Evolutionary conservation across 1,140 invertebrate species (phyloP).

Genomic region (Trialeurodes vaporariorum): DNA sequence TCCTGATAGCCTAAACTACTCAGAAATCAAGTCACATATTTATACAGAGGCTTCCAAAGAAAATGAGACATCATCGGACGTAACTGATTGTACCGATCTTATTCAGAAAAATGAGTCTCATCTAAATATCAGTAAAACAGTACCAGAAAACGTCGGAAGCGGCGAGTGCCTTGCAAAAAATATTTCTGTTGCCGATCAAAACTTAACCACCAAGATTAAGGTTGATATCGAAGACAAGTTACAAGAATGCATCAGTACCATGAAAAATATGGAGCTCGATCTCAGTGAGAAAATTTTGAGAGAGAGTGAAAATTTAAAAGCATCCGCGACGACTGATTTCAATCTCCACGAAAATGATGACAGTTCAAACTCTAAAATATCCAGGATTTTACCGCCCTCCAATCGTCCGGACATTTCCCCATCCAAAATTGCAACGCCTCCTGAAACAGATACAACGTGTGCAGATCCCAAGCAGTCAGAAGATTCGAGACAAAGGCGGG

Average conservation of each 20-base stretch:
- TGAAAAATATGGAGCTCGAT: neutral
- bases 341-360: too few relatives aligned
- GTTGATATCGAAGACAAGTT: neutral
- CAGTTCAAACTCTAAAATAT: too few relatives aligned
- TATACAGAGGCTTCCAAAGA: neutral
- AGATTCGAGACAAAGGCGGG: neutral
- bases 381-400: too few relatives aligned
- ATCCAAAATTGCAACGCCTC: too few relatives aligned
- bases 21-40: neutral
- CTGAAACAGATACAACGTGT: too few relatives aligned
- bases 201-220: neutral
- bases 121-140: neutral
- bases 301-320: too few relatives aligned
- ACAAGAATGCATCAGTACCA: neutral
- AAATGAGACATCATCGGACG: neutral
- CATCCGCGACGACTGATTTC: too few relatives aligned
- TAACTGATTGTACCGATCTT: neutral
- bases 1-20: too few relatives aligned
- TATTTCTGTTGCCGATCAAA: neutral
- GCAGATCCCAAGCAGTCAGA: too few relatives aligned
- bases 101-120: neutral
- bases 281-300: too few relatives aligned
- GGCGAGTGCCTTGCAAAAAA: neutral
- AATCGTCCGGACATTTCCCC: too few relatives aligned
- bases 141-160: neutral